phyloP scores from a whole-genome alignment of 2,888 invertebrate genomes.

The Cataglyphis cursor region DNA sequence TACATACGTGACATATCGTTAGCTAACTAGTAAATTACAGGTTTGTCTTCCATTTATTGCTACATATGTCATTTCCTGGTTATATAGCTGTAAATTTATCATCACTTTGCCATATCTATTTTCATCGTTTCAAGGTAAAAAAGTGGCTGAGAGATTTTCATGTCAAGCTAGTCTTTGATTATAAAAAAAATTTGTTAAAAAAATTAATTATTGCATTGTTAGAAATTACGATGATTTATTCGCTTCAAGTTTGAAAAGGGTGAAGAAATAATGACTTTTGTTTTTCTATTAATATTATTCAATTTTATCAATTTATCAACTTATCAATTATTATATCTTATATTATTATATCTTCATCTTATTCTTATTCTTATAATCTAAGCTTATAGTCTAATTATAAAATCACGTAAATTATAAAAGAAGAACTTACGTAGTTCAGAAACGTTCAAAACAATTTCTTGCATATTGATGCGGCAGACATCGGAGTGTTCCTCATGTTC shows the following conservation, averaged over 20 bases:
- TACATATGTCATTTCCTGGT: not conserved
- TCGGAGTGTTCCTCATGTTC: slow-evolving; percentile 7
- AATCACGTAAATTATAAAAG: not conserved
- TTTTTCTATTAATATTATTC: not conserved
- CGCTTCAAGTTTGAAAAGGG: not conserved
- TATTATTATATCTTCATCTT: not conserved
- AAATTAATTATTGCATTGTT: not conserved
- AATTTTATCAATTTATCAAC: not conserved
- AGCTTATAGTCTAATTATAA: not conserved
- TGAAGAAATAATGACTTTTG: not conserved
- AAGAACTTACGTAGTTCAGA: slow-evolving; percentile 55
- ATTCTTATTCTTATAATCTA: not conserved
- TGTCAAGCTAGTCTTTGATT: not conserved
- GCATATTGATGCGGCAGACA: slow-evolving; percentile 64
- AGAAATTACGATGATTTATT: not conserved
- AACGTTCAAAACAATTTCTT: slow-evolving; percentile 17
- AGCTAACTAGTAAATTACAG: not conserved
- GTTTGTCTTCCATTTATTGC: not conserved
- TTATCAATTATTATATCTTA: no score
- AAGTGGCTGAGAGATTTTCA: not conserved
- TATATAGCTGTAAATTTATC: not conserved
- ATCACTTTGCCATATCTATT: not conserved
- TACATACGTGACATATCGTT: not conserved
- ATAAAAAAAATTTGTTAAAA: not conserved
- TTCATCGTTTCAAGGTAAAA: not conserved